A percentile compares a stretch with the other conserved stretches of the same genome.
Evolutionary conservation across 92 coral and sea anemone genomes (phyloP).

Genomic region (Paramuricea clavata): DNA sequence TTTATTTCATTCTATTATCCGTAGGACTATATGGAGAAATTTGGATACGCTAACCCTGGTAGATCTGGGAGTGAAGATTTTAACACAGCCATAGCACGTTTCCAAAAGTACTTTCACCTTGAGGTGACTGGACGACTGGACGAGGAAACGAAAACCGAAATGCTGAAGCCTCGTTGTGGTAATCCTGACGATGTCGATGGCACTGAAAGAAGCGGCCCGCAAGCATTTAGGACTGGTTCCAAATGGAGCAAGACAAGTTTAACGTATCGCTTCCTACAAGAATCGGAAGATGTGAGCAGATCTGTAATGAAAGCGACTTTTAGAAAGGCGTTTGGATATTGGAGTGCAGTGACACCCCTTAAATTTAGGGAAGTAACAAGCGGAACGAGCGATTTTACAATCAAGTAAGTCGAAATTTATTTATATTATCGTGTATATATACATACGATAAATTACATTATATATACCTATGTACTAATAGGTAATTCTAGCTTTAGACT

Average conservation of each 20-base stretch:
- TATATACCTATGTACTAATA: neutral
- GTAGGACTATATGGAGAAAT: neutral
- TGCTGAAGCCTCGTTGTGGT: slow-evolving; percentile 96
- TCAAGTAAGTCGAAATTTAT: neutral
- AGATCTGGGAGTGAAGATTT: slow-evolving; percentile 76
- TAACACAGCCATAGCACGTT: slow-evolving; percentile 72
- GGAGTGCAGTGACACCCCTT: slow-evolving; percentile 59
- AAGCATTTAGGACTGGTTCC: slow-evolving; percentile 55
- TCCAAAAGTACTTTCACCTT: slow-evolving; percentile 80
- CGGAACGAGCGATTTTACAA: slow-evolving; percentile 29
- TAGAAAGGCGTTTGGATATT: slow-evolving; percentile 36
- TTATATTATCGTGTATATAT: neutral
- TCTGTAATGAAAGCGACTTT: neutral
- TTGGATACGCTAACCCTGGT: neutral
- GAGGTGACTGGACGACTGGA: slow-evolving; percentile 79
- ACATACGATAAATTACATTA: neutral
- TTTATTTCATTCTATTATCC: no score
- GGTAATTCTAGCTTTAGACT: no score
- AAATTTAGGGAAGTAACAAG: slow-evolving; percentile 34
- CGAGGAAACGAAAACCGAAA: slow-evolving; percentile 69
- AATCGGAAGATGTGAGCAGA: neutral
- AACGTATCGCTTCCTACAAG: slow-evolving; percentile 6
- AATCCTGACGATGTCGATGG: slow-evolving; percentile 72
- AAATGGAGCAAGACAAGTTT: slow-evolving; percentile 64
- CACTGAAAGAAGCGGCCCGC: slow-evolving; percentile 51